Percentiles rank a stretch among this genome's conserved stretches.
These are phyloP conservation scores for Dascillus cervinus DNA, from an alignment of 2,888 invertebrate species.

Conservation along the genomic window DNA sequence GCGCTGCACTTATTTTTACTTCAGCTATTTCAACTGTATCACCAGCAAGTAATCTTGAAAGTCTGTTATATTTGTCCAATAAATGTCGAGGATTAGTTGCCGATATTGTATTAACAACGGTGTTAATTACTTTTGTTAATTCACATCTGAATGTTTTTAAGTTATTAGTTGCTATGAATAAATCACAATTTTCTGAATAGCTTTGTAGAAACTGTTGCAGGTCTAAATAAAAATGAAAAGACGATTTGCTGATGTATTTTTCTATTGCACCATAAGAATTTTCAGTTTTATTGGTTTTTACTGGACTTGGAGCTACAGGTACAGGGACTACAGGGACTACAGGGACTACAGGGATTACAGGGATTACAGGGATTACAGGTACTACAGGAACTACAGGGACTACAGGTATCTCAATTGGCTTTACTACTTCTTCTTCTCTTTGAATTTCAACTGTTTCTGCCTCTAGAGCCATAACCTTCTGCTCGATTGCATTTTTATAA, in stretches of 20 bases:
- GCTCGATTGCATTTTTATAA: slow-evolving; percentile 42
- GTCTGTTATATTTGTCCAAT: slow-evolving; percentile 65
- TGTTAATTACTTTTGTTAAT: slow-evolving; percentile 79
- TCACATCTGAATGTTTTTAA: slow-evolving; percentile 77
- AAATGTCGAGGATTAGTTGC: slow-evolving; percentile 64
- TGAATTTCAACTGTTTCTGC: not conserved
- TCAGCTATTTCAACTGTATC: slow-evolving; percentile 57
- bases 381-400: not conserved
- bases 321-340: not conserved
- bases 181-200: slow-evolving; percentile 53
- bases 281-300: slow-evolving; percentile 24
- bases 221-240: slow-evolving; percentile 50
- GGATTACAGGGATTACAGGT: not conserved
- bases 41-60: slow-evolving; percentile 64
- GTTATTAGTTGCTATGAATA: no score
- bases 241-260: slow-evolving; percentile 46
- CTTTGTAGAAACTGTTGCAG: slow-evolving; percentile 50
- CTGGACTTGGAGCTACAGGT: slow-evolving; percentile 8
- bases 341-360: not conserved
- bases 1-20: slow-evolving; percentile 53
- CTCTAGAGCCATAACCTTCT: slow-evolving; percentile 15
- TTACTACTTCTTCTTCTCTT: not conserved
- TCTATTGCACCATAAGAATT: slow-evolving; percentile 17
- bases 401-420: not conserved
- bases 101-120: slow-evolving; percentile 81